Conservation (phyloP, 1,140 invertebrate species). For the Cataglyphis hispanica region DNA sequence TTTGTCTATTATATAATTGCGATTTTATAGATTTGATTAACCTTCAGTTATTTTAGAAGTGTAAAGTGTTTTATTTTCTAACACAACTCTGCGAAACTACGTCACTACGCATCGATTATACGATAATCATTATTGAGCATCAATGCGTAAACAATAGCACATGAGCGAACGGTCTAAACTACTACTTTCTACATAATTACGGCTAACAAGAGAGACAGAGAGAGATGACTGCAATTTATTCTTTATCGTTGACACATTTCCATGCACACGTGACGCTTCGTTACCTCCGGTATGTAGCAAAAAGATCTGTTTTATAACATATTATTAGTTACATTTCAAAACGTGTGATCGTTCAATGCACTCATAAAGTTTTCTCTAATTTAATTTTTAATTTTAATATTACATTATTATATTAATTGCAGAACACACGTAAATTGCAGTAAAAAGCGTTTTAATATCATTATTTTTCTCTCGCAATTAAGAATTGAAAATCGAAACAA, state of each 20-base stretch:
- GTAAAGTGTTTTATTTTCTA: neutral
- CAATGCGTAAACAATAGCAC: slow-evolving; percentile 57
- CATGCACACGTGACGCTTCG: slow-evolving; percentile 38
- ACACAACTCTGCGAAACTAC: neutral
- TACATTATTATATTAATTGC: neutral
- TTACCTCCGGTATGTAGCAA: neutral
- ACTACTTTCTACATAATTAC: slow-evolving; percentile 56
- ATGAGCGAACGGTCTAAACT: slow-evolving; percentile 21
- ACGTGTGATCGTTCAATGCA: neutral
- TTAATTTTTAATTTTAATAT: neutral
- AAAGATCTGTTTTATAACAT: slow-evolving; percentile 47
- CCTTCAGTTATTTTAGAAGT: neutral
- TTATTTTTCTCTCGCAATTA: no score
- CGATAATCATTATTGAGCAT: slow-evolving; percentile 28
- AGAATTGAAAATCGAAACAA: no score
- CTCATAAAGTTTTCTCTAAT: neutral
- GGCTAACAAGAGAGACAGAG: neutral
- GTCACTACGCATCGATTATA: slow-evolving; percentile 28
- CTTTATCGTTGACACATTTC: slow-evolving; percentile 61
- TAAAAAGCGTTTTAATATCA: neutral
- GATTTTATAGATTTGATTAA: neutral
- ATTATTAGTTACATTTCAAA: slow-evolving; percentile 12
- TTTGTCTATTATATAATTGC: neutral
- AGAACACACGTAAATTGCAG: neutral
- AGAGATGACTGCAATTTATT: slow-evolving; percentile 40